phyloP scores from a whole-genome alignment of 2,113 vertebrate species.

The Halichoerus grypus region DNA sequence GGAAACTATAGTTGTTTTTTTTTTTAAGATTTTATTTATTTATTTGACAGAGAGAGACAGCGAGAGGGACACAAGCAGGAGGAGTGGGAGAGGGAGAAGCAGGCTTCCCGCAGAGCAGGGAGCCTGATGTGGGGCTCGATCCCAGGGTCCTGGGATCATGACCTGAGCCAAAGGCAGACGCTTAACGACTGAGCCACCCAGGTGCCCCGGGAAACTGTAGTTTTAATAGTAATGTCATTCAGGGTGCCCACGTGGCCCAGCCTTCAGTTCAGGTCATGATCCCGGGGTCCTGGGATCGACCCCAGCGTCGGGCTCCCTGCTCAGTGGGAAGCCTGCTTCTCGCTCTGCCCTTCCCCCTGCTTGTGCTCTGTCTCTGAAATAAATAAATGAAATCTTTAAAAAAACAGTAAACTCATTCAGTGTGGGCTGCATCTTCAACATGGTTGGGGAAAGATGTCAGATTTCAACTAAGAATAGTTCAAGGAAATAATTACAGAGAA shows the following conservation, averaged over 20 bases:
- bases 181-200: too few species aligned
- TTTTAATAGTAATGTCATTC: not conserved
- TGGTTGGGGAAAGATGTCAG: not conserved
- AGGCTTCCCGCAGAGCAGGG: too few species aligned
- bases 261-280: not conserved
- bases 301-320: not conserved
- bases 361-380: not conserved
- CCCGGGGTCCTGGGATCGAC: not conserved
- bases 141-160: too few species aligned
- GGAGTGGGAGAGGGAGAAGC: too few species aligned
- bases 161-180: too few species aligned
- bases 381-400: not conserved
- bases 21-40: too few species aligned
- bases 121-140: too few species aligned
- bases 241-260: not conserved
- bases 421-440: not conserved
- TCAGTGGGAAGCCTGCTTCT: not conserved
- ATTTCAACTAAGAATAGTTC: slow-evolving; percentile 15
- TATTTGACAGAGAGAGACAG: too few species aligned
- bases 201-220: not conserved
- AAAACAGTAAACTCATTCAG: not conserved
- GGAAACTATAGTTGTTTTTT: slow-evolving; percentile 13
- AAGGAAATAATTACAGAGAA: not conserved
- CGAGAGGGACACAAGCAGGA: too few species aligned
- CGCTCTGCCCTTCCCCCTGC: not conserved